Evolutionary conservation across 2,888 invertebrate species (phyloP).

Genomic region (Limenitis camilla): DNA sequence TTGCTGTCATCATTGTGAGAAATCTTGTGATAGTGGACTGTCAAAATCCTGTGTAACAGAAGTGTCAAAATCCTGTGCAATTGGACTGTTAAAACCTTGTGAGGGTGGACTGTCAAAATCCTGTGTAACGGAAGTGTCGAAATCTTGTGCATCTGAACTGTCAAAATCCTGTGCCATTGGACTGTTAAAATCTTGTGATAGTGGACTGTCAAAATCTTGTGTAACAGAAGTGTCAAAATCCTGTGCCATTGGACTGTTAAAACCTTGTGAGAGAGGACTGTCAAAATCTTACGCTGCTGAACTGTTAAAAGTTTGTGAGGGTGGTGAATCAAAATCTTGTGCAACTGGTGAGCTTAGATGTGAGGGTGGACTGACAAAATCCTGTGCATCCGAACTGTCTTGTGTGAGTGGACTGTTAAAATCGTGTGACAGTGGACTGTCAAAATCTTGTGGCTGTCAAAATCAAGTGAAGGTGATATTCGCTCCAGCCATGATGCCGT

Average conservation of each 20-base stretch:
- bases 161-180: background rate
- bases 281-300: constrained; percentile 21
- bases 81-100: no score
- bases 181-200: background rate
- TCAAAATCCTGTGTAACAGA: no score
- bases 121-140: background rate
- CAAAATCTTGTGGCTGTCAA: constrained; percentile 30
- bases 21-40: no score
- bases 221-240: background rate
- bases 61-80: background rate
- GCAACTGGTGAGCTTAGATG: background rate
- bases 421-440: background rate
- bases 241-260: background rate
- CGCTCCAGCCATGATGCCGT: constrained; percentile 62
- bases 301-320: background rate
- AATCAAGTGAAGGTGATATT: constrained; percentile 55
- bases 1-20: constrained; percentile 31
- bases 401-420: background rate
- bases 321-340: background rate
- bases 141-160: no score
- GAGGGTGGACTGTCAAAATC: background rate
- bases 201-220: background rate
- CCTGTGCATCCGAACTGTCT: background rate
- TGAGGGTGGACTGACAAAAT: background rate
- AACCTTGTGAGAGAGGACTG: constrained; percentile 11